A percentile compares a stretch with the other conserved stretches of the same genome.
These are phyloP conservation scores for Neria commutata DNA, from an alignment of 2,888 invertebrate genomes.

Conservation along the genomic window DNA sequence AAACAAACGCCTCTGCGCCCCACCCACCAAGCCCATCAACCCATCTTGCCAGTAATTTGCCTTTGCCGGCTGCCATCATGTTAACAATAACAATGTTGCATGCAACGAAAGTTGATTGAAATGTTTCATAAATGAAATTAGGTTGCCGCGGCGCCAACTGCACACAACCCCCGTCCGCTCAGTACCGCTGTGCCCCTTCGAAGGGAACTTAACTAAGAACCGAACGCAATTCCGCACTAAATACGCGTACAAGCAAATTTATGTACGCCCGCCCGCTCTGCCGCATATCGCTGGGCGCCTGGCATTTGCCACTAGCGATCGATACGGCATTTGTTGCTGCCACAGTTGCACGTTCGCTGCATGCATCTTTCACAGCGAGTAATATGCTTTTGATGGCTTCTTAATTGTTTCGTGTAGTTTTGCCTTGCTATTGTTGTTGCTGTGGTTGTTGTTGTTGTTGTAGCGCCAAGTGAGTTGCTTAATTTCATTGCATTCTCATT, in stretches of 20 bases:
- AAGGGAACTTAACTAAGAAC: constrained; percentile 22
- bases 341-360: not conserved
- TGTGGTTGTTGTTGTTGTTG: not conserved
- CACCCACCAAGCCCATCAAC: not conserved
- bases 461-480: not conserved
- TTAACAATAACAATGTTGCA: not conserved
- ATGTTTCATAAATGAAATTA: constrained; percentile 37
- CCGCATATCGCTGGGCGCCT: not conserved
- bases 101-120: constrained; percentile 36
- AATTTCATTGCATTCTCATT: constrained; percentile 1
- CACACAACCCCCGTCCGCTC: no score
- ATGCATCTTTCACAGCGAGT: not conserved
- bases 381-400: constrained; percentile 1
- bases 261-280: no score
- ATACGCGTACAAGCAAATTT: not conserved
- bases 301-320: not conserved
- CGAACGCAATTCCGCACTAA: not conserved
- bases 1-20: not conserved
- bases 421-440: not conserved
- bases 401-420: constrained; percentile 1
- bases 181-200: no score
- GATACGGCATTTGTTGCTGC: not conserved
- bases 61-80: not conserved
- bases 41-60: no score
- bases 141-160: constrained; percentile 39